Evolutionary conservation across 1,140 invertebrate genomes (phyloP).

Genomic region (Caerostris extrusa): DNA sequence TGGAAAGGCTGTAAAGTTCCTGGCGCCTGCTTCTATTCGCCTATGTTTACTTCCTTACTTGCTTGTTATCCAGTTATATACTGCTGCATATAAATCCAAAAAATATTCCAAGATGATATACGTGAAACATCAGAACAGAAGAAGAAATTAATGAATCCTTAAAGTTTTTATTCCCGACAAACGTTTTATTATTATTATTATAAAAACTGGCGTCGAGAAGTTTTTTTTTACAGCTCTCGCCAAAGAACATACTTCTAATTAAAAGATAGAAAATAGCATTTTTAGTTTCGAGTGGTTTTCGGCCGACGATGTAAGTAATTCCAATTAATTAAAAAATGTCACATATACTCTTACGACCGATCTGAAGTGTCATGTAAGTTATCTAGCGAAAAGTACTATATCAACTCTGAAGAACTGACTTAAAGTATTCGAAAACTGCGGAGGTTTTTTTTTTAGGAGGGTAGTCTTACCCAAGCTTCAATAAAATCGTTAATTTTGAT

Average conservation of each 20-base stretch:
- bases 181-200: not conserved
- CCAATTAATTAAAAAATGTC: not conserved
- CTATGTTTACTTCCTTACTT: not conserved
- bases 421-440: not conserved
- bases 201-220: not conserved
- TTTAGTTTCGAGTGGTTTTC: not conserved
- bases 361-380: not conserved
- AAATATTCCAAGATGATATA: not conserved
- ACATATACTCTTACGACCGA: not conserved
- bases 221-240: not conserved
- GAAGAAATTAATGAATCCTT: slow-evolving; percentile 29
- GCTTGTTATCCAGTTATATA: slow-evolving; percentile 13
- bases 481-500: not conserved
- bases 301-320: not conserved
- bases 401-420: not conserved
- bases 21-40: not conserved
- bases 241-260: not conserved
- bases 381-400: not conserved
- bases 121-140: not conserved
- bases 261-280: not conserved
- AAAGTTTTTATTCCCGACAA: not conserved
- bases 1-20: not conserved
- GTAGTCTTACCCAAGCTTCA: not conserved
- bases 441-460: not conserved
- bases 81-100: slow-evolving; percentile 5